phyloP scores from a whole-genome alignment of 2,113 vertebrate species.

The Penelope pileata region DNA sequence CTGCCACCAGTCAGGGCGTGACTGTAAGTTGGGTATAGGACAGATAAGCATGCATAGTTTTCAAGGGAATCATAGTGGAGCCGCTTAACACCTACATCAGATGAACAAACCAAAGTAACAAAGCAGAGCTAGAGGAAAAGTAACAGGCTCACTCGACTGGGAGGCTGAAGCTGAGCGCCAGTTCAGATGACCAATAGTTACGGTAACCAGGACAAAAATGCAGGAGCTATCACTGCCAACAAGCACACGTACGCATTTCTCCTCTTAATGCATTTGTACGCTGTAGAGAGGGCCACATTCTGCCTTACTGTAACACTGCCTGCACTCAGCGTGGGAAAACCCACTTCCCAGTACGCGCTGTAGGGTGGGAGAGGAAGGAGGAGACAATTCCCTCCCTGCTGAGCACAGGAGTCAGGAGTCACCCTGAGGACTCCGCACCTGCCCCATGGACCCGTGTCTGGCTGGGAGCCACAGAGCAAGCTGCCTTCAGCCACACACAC shows the following conservation, averaged over 20 bases:
- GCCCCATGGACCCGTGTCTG: not conserved
- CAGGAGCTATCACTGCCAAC: not conserved
- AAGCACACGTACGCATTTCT: not conserved
- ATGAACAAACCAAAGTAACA: not conserved
- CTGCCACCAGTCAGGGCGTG: conserved; percentile 18
- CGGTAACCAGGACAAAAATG: not conserved
- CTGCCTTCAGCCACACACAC: not conserved
- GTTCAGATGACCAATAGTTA: not conserved
- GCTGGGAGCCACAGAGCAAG: not conserved
- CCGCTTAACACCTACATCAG: conserved; percentile 32
- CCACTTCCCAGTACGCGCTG: not conserved
- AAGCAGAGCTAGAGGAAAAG: conserved; percentile 1
- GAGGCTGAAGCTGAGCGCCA: not conserved
- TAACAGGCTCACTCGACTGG: not conserved
- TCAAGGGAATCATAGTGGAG: conserved; percentile 34
- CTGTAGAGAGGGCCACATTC: not conserved
- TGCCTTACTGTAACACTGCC: not conserved
- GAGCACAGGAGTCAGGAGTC: not conserved
- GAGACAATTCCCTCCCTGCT: not conserved
- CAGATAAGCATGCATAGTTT: conserved; percentile 36
- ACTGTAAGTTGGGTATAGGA: not conserved
- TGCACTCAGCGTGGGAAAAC: not conserved
- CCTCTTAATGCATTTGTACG: not conserved
- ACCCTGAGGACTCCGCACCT: not conserved
- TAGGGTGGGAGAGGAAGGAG: not conserved